Evolutionary conservation across 2,797 vertebrate species (phyloP), one percentile per base, ranked within the genome.

Genomic region (Gymnopithys bicolor): DNA sequence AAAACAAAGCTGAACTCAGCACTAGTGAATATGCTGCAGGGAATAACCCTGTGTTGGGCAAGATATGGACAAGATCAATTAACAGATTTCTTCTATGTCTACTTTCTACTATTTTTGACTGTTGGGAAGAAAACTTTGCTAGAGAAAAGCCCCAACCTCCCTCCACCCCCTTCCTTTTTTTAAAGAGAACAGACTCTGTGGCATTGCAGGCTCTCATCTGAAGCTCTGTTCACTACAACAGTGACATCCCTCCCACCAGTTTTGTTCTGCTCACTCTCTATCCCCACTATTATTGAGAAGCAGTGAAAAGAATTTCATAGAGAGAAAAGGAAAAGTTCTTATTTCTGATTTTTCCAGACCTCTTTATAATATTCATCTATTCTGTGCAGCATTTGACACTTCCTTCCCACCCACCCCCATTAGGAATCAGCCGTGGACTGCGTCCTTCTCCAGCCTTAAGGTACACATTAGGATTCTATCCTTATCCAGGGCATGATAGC

Each of bases 1-100:
- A 96, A 97, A 96, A 96, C 95, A 94, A 96, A 97, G 93, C 96
- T 96, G 95, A 97, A 94, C 93, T 96, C 94, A 96, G 95, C 95
- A 95, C 89, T 96, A 96, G 94, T 84, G 94, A 97, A 94, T 88
- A 90, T 94, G 91, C 95, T 96, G 91, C 87, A 87, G 89, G 89
- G 96, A 96, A 94, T 80, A 95, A 95, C 70, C 80, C 77, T 80
- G 77, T n/a, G 81, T 58, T 90, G 93, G 92, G 85, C 94, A 94
- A 94, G 91, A 91, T 84, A 86, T 86, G 92, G 95, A 89, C 91
- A 94, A 96, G 92, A 97, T 94, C 94, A 95, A 96, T 96, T 96
- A 94, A 88, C 80, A 79, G 92, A 95, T 86, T 76, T 94, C 80
- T 90, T 84, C 87, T 41, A 30, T 30, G 63, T 14, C 89, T 88